These are phyloP conservation scores for Atrina japonica DNA, from an alignment of 2,888 invertebrate species.

Conservation along the genomic window DNA sequence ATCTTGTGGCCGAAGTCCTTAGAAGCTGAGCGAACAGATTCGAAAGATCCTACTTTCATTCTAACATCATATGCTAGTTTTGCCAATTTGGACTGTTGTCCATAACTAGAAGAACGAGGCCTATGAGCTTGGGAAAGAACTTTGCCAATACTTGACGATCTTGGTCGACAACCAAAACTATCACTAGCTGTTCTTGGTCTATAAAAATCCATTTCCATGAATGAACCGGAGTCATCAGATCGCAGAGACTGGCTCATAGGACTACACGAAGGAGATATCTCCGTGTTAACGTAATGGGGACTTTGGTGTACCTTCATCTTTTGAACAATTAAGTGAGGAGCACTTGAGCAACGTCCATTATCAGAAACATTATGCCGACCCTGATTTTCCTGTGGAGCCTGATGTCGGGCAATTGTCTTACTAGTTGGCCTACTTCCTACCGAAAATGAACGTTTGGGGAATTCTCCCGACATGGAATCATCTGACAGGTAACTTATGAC, in stretches of 20 bases:
- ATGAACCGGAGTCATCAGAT: conserved; percentile 74
- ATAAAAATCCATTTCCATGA: conserved; percentile 78
- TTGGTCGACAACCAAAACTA: conserved; percentile 71
- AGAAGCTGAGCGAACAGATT: conserved; percentile 62
- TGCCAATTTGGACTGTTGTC: conserved; percentile 65
- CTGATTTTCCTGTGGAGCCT: conserved; percentile 48
- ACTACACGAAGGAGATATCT: conserved; percentile 53
- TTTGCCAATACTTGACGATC: conserved; percentile 74
- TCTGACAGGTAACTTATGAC: conserved; percentile 86
- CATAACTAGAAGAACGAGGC: conserved; percentile 76
- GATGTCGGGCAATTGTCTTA: conserved; percentile 28
- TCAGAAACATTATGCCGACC: conserved; percentile 59
- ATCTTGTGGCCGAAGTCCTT: conserved; percentile 60
- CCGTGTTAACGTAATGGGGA: conserved; percentile 35
- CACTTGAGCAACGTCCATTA: conserved; percentile 85
- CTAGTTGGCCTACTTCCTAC: conserved; percentile 88
- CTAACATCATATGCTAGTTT: conserved; percentile 51
- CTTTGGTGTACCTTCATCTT: conserved; percentile 45
- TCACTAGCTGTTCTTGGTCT: conserved; percentile 74
- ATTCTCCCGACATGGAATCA: conserved; percentile 82
- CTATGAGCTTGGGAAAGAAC: conserved; percentile 61
- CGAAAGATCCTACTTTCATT: conserved; percentile 58
- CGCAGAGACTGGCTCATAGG: conserved; percentile 67
- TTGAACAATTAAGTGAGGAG: conserved; percentile 83
- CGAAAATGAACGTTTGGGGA: conserved; percentile 88